phyloP scores from a whole-genome alignment of 2,797 vertebrate species.

The Ctenochaetus hawaiiensis region DNA sequence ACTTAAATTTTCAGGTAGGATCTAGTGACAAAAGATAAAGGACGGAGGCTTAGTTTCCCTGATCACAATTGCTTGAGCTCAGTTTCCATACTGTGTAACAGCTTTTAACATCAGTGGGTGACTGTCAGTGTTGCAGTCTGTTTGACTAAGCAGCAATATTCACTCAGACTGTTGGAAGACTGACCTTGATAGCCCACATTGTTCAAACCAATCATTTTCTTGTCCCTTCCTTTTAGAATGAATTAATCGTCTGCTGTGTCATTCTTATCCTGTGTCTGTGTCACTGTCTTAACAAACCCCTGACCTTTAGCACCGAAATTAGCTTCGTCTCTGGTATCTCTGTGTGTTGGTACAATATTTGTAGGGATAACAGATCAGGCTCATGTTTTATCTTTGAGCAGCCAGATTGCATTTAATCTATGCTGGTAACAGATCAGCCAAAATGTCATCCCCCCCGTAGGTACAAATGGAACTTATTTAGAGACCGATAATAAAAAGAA shows the following conservation, averaged over 20 bases:
- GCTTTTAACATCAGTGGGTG: slow-evolving; percentile 17
- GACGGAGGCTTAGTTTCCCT: slow-evolving; percentile 25
- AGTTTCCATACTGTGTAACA: slow-evolving; percentile 36
- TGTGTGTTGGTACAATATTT: slow-evolving; percentile 17
- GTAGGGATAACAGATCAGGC: not conserved
- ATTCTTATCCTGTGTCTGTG: not conserved
- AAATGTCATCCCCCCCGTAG: slow-evolving; percentile 9
- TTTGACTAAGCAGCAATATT: slow-evolving; percentile 15
- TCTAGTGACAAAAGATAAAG: slow-evolving; percentile 49
- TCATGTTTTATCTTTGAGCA: slow-evolving; percentile 27
- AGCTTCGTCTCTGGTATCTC: not conserved
- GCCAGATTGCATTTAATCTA: not conserved
- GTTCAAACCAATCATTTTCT: not conserved
- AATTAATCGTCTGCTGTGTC: slow-evolving; percentile 5
- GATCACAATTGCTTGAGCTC: slow-evolving; percentile 34
- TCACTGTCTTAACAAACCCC: not conserved
- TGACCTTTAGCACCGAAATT: slow-evolving; percentile 35
- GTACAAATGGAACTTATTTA: slow-evolving; percentile 16
- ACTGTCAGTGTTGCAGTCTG: not conserved
- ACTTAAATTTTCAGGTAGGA: slow-evolving; percentile 32
- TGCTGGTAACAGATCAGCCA: not conserved
- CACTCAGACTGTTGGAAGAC: not conserved
- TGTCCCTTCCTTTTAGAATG: not conserved
- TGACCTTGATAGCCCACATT: slow-evolving; percentile 7
- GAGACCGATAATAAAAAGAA: slow-evolving; percentile 30